These are phyloP conservation scores for Yasuhikotakia modesta DNA, from an alignment of 2,797 vertebrate species.

Conservation along the genomic window DNA sequence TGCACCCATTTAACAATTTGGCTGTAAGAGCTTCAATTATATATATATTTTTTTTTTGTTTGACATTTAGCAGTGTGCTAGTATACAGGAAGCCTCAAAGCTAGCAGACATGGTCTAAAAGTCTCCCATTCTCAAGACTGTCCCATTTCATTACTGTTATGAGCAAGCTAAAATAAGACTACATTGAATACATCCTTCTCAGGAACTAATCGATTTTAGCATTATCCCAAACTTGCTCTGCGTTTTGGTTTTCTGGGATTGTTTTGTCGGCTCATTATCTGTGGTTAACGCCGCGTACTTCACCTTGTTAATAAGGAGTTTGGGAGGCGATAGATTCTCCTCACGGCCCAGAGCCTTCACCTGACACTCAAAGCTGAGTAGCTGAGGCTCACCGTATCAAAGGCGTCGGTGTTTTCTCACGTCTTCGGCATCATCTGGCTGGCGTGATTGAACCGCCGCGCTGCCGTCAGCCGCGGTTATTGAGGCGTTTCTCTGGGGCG, in stretches of 20 bases:
- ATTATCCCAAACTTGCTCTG: constrained; percentile 1
- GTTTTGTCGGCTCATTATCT: constrained; percentile 22
- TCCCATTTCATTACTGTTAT: not conserved
- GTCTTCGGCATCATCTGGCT: constrained; percentile 54
- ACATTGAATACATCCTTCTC: not conserved
- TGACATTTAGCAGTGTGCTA: not conserved
- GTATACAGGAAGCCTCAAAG: not conserved
- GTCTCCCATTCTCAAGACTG: not conserved
- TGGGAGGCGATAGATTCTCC: constrained; percentile 32
- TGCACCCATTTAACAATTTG: too few species aligned
- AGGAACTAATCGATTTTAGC: not conserved
- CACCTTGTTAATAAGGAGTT: constrained; percentile 56
- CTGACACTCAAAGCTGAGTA: constrained; percentile 21
- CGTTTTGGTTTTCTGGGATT: constrained; percentile 19
- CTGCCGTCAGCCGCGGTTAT: constrained; percentile 55
- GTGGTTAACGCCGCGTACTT: constrained; percentile 15
- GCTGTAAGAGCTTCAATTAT: too few species aligned
- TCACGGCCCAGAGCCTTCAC: constrained; percentile 32
- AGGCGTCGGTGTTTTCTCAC: constrained; percentile 43
- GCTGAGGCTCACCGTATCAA: constrained; percentile 45
- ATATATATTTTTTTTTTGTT: too few species aligned
- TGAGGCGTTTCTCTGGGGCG: constrained; percentile 56
- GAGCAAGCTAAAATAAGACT: not conserved
- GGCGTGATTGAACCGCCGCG: constrained; percentile 52
- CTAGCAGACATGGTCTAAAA: not conserved